Evolutionary conservation across 2,888 invertebrate genomes (phyloP).

Genomic region (Mechanitis mazaeus): DNA sequence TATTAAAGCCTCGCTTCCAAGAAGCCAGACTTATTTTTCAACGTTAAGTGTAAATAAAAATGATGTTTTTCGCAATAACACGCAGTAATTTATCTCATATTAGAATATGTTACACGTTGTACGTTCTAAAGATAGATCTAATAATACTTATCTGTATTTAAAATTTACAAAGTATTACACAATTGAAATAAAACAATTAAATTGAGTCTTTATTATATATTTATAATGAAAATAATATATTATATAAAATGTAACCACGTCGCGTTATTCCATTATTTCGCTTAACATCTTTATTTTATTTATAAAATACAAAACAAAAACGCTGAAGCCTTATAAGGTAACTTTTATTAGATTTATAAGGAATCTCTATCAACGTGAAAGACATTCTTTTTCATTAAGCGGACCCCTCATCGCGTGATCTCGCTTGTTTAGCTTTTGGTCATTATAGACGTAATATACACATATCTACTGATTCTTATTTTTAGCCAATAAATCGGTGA

Average conservation of each 20-base stretch:
- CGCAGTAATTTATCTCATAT: background rate
- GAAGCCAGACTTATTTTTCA: constrained; percentile 55
- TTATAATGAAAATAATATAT: too few relatives aligned
- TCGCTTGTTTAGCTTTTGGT: constrained; percentile 23
- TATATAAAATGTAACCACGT: too few relatives aligned
- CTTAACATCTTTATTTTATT: background rate
- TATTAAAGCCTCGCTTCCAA: constrained; percentile 37
- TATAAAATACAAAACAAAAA: constrained; percentile 9
- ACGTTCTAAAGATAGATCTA: too few relatives aligned
- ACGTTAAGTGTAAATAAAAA: constrained; percentile 49
- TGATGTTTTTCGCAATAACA: constrained; percentile 44
- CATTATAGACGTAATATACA: constrained; percentile 7
- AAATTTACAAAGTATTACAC: too few relatives aligned
- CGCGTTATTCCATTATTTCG: background rate
- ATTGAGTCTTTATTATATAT: too few relatives aligned
- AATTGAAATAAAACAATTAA: too few relatives aligned
- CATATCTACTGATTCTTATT: background rate
- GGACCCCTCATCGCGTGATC: constrained; percentile 29
- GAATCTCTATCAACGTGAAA: constrained; percentile 30
- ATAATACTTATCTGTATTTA: too few relatives aligned
- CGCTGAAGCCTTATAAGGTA: constrained; percentile 22
- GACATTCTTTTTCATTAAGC: constrained; percentile 35
- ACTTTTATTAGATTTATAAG: constrained; percentile 30
- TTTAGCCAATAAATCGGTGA: too few relatives aligned
- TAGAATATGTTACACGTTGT: too few relatives aligned